Conservation (phyloP, 2,113 vertebrate species). For the Sylvia atricapilla region DNA sequence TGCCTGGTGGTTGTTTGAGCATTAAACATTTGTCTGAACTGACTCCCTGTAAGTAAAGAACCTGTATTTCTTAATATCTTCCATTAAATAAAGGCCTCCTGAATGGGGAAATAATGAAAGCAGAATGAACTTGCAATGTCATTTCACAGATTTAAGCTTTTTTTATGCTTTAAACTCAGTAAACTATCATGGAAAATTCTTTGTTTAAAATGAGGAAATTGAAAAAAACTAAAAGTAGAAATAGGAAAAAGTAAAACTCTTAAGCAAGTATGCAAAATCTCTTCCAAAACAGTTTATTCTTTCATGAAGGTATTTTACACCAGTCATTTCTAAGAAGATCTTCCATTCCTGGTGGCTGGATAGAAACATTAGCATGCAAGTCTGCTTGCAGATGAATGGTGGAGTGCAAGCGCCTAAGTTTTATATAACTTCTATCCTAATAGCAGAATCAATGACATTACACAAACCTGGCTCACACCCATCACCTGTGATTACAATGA, state of each 20-base stretch:
- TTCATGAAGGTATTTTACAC: neutral
- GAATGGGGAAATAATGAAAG: neutral
- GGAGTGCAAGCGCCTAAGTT: neutral
- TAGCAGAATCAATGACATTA: slow-evolving; percentile 49
- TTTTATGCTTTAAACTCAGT: neutral
- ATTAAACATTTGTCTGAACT: slow-evolving; percentile 26
- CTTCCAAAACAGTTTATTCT: neutral
- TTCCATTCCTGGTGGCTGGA: neutral
- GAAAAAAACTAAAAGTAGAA: neutral
- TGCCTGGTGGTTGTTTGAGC: neutral
- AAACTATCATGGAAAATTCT: neutral
- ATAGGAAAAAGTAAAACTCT: neutral
- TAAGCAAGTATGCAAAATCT: neutral
- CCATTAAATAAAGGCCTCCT: neutral
- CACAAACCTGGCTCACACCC: slow-evolving; percentile 31
- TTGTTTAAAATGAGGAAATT: neutral
- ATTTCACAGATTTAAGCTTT: neutral
- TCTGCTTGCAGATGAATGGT: neutral
- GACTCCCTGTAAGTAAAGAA: neutral
- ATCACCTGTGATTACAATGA: slow-evolving; percentile 56
- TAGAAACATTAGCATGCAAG: neutral
- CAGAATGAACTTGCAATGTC: neutral
- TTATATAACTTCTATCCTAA: slow-evolving; percentile 19
- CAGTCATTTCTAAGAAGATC: neutral
- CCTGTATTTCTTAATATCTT: neutral